A percentile compares a stretch with the other conserved stretches of the same genome.
Conservation (phyloP, 2,888 invertebrate species). For the Pollenia labialis region DNA sequence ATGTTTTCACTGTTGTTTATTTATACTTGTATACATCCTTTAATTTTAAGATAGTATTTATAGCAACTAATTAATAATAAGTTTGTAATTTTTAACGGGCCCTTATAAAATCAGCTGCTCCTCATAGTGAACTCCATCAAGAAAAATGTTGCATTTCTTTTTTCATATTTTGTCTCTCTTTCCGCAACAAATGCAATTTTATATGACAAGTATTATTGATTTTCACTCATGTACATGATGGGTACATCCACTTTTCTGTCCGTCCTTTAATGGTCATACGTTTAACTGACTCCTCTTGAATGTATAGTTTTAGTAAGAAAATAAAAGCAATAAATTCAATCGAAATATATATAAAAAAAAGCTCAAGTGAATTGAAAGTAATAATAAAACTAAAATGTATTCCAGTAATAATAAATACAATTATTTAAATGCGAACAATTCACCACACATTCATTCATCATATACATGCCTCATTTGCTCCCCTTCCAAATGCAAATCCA, state of each 20-base stretch:
- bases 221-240: conserved; percentile 26
- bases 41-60: no score
- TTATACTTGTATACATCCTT: no score
- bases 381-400: conserved; percentile 10
- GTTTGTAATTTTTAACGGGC: no score
- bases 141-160: background rate
- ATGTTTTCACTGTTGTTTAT: no score
- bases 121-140: no score
- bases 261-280: background rate
- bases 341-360: conserved; percentile 14
- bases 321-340: conserved; percentile 43
- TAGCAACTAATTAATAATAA: no score
- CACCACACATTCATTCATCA: conserved; percentile 34
- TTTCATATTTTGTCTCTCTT: background rate
- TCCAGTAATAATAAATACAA: conserved; percentile 32
- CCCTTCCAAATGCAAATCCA: conserved; percentile 31
- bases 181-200: background rate
- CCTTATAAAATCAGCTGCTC: no score
- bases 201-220: conserved; percentile 49
- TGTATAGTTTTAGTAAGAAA: conserved; percentile 12
- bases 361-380: conserved; percentile 40
- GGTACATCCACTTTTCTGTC: background rate
- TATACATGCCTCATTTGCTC: conserved; percentile 37
- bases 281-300: background rate
- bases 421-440: conserved; percentile 45